phyloP scores from a whole-genome alignment of 1,140 invertebrate genomes.

The Latrodectus geometricus region DNA sequence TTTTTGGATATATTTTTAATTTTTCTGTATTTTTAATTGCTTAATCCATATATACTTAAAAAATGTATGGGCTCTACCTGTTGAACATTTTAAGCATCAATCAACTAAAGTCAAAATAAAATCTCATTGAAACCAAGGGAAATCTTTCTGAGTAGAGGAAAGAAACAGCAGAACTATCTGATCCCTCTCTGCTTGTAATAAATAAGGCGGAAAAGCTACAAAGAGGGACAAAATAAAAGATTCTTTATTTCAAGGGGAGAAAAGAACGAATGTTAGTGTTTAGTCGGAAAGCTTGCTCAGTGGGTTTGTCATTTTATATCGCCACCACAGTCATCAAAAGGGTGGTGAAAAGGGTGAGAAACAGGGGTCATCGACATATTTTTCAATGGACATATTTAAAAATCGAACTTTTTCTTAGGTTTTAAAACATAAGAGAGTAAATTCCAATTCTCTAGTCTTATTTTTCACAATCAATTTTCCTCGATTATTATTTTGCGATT shows the following conservation, averaged over 20 bases:
- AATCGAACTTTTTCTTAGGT: no score
- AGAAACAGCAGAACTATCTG: not conserved
- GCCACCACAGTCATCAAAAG: slow-evolving; percentile 36
- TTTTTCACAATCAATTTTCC: not conserved
- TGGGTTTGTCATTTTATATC: slow-evolving; percentile 50
- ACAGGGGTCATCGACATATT: slow-evolving; percentile 4
- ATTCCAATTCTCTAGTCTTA: no score
- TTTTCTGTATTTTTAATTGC: no score
- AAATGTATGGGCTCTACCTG: no score
- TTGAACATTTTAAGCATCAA: no score
- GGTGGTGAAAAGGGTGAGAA: slow-evolving; percentile 3
- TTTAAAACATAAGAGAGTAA: no score
- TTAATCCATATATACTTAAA: no score
- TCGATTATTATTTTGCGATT: no score
- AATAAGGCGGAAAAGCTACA: slow-evolving; percentile 24
- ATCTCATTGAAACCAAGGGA: no score
- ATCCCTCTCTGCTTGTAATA: slow-evolving; percentile 3
- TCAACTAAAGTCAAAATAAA: no score
- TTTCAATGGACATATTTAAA: not conserved
- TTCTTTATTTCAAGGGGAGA: slow-evolving; percentile 41
- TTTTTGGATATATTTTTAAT: no score
- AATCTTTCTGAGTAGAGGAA: not conserved
- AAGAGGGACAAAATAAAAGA: slow-evolving; percentile 23
- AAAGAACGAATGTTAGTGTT: slow-evolving; percentile 45
- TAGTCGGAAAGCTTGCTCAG: slow-evolving; percentile 42